Evolutionary conservation across 1,140 invertebrate species (phyloP).

Genomic region (Parapsyche elsis): DNA sequence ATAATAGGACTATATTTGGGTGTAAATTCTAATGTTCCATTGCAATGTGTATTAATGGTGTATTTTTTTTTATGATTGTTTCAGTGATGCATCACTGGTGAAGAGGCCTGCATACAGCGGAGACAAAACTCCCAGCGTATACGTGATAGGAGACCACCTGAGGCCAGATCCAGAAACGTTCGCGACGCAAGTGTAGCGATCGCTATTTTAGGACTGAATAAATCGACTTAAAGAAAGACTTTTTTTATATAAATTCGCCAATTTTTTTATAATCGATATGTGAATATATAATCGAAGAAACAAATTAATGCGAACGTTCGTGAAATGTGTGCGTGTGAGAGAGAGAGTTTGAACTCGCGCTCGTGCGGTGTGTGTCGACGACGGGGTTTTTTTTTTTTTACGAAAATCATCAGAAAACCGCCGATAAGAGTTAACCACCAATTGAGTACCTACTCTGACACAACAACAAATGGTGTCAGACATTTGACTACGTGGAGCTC

Average conservation of each 20-base stretch:
- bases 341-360: background rate
- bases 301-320: conserved; percentile 15
- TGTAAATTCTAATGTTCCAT: too few species aligned
- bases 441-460: background rate
- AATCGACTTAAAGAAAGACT: conserved; percentile 10
- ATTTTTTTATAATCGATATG: conserved; percentile 17
- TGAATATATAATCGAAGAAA: conserved; percentile 9
- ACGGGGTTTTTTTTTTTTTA: too few species aligned
- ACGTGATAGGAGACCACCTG: conserved; percentile 67
- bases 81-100: conserved; percentile 67
- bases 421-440: background rate
- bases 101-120: conserved; percentile 66
- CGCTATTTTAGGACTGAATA: conserved; percentile 58
- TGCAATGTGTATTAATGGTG: background rate
- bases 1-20: too few species aligned
- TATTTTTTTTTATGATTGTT: conserved; percentile 57
- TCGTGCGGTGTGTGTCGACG: background rate
- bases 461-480: background rate
- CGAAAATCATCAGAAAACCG: background rate
- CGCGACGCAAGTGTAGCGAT: conserved; percentile 67
- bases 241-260: conserved; percentile 44
- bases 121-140: conserved; percentile 58
- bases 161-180: conserved; percentile 63
- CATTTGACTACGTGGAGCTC: background rate
- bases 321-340: background rate